Conservation (phyloP, 2,797 vertebrate species). For the Cryptoblepharus egeriae region DNA sequence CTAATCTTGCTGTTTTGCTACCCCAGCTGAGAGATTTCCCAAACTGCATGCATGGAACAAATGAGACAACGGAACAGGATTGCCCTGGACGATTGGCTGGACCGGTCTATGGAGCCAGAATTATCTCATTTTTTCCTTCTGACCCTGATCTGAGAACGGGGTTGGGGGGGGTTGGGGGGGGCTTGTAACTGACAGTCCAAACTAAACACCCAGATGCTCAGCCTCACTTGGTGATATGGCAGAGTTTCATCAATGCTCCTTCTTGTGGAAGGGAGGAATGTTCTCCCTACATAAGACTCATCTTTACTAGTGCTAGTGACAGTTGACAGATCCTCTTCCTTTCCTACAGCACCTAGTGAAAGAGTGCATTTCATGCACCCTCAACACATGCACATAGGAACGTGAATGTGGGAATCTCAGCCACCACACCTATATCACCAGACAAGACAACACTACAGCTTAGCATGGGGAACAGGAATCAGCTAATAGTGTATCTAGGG, state of each 20-base stretch:
- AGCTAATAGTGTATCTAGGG: background rate
- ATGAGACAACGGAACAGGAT: background rate
- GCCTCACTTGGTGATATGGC: background rate
- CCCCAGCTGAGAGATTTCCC: background rate
- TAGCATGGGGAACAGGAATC: background rate
- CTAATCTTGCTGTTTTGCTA: background rate
- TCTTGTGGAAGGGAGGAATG: too few relatives aligned
- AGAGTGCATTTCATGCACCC: too few relatives aligned
- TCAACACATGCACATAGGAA: background rate
- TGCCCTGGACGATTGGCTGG: background rate
- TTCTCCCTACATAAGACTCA: background rate
- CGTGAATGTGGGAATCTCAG: background rate
- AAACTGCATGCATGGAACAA: background rate
- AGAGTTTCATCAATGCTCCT: background rate
- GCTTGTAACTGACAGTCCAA: background rate
- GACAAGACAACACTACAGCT: background rate
- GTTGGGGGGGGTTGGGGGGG: too few relatives aligned
- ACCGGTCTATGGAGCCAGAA: background rate
- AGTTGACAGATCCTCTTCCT: background rate
- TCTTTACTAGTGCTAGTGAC: background rate
- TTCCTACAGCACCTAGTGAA: too few relatives aligned
- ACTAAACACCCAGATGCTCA: background rate
- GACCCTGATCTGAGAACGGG: background rate
- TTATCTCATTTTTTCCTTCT: background rate
- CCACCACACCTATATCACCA: background rate